Percentiles rank a stretch among this genome's conserved stretches.
These are phyloP conservation scores for Smutsia gigantea DNA, from an alignment of 2,797 vertebrate genomes.

Conservation along the genomic window DNA sequence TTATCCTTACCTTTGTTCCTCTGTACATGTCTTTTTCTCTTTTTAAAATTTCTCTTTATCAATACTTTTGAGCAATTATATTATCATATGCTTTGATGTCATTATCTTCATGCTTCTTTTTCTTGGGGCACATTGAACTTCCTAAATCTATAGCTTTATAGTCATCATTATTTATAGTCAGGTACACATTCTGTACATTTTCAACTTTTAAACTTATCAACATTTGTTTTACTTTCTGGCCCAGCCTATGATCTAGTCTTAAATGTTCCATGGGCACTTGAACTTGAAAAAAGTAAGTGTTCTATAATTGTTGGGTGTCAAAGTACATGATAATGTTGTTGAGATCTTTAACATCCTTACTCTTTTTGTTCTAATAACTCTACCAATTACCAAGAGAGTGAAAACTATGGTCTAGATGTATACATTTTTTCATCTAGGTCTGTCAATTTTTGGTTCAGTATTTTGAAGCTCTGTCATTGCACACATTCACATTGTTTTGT, in stretches of 20 bases:
- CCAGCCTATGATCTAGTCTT: not conserved
- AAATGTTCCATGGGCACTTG: not conserved
- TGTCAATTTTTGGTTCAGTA: not conserved
- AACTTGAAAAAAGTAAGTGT: not conserved
- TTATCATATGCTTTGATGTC: not conserved
- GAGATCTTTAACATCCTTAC: not conserved
- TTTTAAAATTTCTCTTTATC: slow-evolving; percentile 12
- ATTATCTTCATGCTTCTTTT: slow-evolving; percentile 32
- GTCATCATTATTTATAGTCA: not conserved
- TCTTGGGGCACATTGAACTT: not conserved
- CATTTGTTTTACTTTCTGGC: not conserved
- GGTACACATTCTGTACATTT: not conserved
- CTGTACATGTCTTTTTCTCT: not conserved
- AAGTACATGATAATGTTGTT: not conserved
- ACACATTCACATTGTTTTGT: slow-evolving; percentile 20
- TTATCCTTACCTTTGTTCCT: not conserved
- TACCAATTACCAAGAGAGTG: not conserved
- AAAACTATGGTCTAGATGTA: not conserved
- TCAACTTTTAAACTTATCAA: not conserved
- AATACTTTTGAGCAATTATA: not conserved
- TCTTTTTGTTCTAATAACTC: not conserved
- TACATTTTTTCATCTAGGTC: not conserved
- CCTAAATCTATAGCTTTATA: slow-evolving; percentile 21
- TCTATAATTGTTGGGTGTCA: not conserved
- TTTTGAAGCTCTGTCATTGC: not conserved